Conservation (phyloP, 2,888 invertebrate genomes). For the Griposia aprilina region DNA sequence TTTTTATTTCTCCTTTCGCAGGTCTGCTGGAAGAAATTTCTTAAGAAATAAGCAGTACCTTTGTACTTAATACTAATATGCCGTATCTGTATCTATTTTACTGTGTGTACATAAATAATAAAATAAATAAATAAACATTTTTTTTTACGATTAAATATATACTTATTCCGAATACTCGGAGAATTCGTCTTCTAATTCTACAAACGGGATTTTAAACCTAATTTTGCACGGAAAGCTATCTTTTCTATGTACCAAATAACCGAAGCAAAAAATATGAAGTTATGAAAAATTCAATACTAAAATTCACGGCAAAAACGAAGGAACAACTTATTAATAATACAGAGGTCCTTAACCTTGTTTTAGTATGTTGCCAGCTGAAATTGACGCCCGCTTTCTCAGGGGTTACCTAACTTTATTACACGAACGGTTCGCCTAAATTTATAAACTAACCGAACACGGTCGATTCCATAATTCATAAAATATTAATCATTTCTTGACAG, state of each 20-base stretch:
- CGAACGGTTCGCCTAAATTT: slow-evolving; percentile 39
- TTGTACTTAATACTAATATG: no score
- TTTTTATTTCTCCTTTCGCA: no score
- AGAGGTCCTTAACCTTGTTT: slow-evolving; percentile 11
- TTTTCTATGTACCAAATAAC: neutral
- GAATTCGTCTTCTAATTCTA: neutral
- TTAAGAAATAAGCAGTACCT: no score
- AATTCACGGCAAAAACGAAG: neutral
- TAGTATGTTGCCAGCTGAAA: slow-evolving; percentile 33
- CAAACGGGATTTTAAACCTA: neutral
- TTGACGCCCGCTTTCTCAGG: slow-evolving; percentile 12
- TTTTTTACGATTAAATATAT: neutral
- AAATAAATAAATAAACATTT: no score
- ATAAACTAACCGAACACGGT: slow-evolving; percentile 48
- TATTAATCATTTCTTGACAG: slow-evolving; percentile 1
- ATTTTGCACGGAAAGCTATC: neutral
- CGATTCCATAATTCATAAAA: slow-evolving; percentile 1
- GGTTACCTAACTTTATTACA: slow-evolving; percentile 39
- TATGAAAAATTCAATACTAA: slow-evolving; percentile 2
- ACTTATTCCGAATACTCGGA: neutral
- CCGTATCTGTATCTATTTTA: no score
- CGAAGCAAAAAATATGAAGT: neutral
- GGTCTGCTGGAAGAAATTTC: no score
- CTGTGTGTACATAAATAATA: no score
- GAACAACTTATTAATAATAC: slow-evolving; percentile 3